Evolutionary conservation across 2,888 invertebrate species (phyloP).

Genomic region (Rhagonycha lutea): DNA sequence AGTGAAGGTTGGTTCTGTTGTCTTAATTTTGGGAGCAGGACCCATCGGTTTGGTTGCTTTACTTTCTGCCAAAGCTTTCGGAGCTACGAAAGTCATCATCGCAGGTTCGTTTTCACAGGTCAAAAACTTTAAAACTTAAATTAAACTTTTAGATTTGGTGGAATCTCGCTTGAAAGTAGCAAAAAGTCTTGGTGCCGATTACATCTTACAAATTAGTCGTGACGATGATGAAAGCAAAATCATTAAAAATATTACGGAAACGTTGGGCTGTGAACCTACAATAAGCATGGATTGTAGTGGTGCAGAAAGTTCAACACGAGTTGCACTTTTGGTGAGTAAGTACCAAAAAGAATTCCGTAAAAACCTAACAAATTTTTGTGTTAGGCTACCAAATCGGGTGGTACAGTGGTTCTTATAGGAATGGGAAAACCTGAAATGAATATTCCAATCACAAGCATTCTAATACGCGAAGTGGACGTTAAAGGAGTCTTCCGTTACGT

Average conservation of each 20-base stretch:
- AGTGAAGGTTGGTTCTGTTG: conserved; percentile 71
- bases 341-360: not conserved
- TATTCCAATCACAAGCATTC: conserved; percentile 80
- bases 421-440: conserved; percentile 80
- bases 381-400: conserved; percentile 86
- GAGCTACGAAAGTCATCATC: conserved; percentile 77
- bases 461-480: conserved; percentile 87
- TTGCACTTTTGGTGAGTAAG: conserved; percentile 71
- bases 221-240: conserved; percentile 49
- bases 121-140: not conserved
- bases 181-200: conserved; percentile 77
- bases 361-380: not conserved
- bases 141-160: conserved; percentile 62
- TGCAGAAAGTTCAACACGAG: conserved; percentile 73
- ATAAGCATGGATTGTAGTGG: conserved; percentile 89
- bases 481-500: conserved; percentile 91
- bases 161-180: conserved; percentile 76
- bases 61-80: conserved; percentile 82
- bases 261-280: conserved; percentile 69
- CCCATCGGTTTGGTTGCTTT: conserved; percentile 87
- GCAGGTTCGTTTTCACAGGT: conserved; percentile 65
- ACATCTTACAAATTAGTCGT: conserved; percentile 63
- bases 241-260: conserved; percentile 63
- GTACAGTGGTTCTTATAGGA: conserved; percentile 85
- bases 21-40: conserved; percentile 82